Conservation (phyloP, 2,797 vertebrate species). For the Artibeus lituratus region DNA sequence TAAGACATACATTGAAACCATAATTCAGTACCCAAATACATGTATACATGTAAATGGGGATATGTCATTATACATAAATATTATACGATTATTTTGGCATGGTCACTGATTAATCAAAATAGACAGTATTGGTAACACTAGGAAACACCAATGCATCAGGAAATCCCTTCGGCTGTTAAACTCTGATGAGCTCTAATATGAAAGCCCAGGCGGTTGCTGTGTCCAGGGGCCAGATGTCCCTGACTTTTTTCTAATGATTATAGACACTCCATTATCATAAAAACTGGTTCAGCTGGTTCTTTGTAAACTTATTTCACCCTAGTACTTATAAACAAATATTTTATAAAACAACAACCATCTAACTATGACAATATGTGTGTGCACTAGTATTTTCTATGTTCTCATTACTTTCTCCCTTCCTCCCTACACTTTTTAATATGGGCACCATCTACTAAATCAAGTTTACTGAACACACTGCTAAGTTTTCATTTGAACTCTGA, state of each 20-base stretch:
- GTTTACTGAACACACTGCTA: background rate
- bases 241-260: background rate
- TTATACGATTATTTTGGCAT: background rate
- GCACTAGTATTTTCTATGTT: background rate
- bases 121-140: background rate
- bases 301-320: background rate
- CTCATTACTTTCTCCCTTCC: background rate
- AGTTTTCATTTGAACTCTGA: background rate
- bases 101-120: background rate
- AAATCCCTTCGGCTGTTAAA: background rate
- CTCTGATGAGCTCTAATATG: background rate
- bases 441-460: background rate
- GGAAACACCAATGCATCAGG: too few species aligned
- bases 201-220: background rate
- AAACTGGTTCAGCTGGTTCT: background rate
- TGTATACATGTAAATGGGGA: background rate
- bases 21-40: background rate
- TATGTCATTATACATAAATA: background rate
- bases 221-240: too few species aligned
- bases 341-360: background rate
- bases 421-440: background rate
- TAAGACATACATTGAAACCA: background rate
- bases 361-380: background rate
- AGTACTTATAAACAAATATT: background rate
- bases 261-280: background rate